Evolutionary conservation across 1,140 invertebrate genomes (phyloP).

Genomic region (Cydia amplana): DNA sequence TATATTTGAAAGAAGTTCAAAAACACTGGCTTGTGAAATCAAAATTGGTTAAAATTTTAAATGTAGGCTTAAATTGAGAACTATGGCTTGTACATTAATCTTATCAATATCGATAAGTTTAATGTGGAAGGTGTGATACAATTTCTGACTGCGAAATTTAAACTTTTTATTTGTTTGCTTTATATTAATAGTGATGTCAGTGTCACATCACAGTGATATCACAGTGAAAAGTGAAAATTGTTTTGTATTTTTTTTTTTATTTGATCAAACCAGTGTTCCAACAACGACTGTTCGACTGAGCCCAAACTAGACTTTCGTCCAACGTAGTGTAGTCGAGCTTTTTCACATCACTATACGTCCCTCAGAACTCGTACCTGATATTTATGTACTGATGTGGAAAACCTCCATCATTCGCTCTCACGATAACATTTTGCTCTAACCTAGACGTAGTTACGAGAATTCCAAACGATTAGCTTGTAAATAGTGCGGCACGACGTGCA

Average conservation of each 20-base stretch:
- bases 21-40: conserved; percentile 4
- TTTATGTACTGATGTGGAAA: conserved; percentile 52
- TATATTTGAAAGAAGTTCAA: not conserved
- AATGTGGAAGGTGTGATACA: conserved; percentile 3
- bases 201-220: too few relatives aligned
- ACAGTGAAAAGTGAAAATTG: not conserved
- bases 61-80: not conserved
- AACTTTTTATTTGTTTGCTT: too few relatives aligned
- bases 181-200: not conserved
- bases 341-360: conserved; percentile 34
- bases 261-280: conserved; percentile 20
- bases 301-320: conserved; percentile 64
- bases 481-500: conserved; percentile 41
- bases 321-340: conserved; percentile 65
- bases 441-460: conserved; percentile 47
- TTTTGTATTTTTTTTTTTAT: not conserved
- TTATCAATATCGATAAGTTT: conserved; percentile 19
- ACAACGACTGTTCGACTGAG: conserved; percentile 53
- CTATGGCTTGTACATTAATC: not conserved
- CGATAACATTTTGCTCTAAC: conserved; percentile 52
- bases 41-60: not conserved
- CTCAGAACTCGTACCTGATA: conserved; percentile 11
- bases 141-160: not conserved
- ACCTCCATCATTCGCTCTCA: conserved; percentile 52
- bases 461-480: conserved; percentile 49